A percentile compares a stretch with the other conserved stretches of the same genome.
Evolutionary conservation across 2,113 vertebrate genomes (phyloP).

Genomic region (Orcinus orca): DNA sequence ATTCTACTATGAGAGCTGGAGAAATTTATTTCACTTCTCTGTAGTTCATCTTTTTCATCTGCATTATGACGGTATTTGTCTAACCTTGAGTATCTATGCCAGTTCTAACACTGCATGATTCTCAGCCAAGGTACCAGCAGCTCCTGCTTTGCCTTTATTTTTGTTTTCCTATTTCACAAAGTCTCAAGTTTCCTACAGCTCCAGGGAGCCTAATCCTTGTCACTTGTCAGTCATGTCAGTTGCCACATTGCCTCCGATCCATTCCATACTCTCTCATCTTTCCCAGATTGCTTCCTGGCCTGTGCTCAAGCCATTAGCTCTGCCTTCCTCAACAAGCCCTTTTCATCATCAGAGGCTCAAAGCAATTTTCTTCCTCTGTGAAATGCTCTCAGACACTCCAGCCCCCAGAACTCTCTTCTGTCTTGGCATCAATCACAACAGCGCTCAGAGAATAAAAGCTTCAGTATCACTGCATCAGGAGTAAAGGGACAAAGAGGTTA

Average conservation of each 20-base stretch:
- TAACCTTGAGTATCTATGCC: not conserved
- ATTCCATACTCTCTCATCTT: not conserved
- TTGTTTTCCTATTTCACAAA: conserved; percentile 8
- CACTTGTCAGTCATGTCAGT: not conserved
- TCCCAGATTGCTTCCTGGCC: not conserved
- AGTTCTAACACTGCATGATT: not conserved
- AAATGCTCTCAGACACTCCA: not conserved
- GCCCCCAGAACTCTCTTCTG: not conserved
- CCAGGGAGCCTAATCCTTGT: not conserved
- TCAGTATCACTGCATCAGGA: not conserved
- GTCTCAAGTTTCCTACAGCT: not conserved
- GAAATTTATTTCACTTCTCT: not conserved
- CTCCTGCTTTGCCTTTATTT: conserved; percentile 21
- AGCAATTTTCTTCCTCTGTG: conserved; percentile 26
- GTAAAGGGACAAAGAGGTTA: not conserved
- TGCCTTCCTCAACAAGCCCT: not conserved
- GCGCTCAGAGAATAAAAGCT: not conserved
- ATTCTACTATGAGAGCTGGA: not conserved
- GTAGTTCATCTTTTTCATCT: not conserved
- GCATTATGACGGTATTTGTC: not conserved
- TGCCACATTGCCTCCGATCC: not conserved
- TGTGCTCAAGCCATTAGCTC: conserved; percentile 8
- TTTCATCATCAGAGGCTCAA: not conserved
- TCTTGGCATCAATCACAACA: not conserved
- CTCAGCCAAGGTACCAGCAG: not conserved